Evolutionary conservation across 2,797 vertebrate species (phyloP).

Genomic region (Phalanger gymnotis): DNA sequence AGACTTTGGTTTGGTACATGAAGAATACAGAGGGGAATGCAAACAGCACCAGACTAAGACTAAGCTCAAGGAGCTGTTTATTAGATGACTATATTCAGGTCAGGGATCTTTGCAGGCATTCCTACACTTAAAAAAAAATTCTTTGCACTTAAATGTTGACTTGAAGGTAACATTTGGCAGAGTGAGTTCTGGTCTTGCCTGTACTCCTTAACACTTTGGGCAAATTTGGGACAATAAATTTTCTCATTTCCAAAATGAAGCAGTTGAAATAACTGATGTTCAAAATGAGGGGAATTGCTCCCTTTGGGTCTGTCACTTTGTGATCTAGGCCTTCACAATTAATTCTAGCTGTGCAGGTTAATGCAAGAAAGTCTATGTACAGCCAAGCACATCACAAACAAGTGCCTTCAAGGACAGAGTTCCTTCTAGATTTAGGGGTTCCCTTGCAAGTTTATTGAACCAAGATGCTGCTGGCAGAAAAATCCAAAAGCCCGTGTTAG

Average conservation of each 20-base stretch:
- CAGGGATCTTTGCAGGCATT: background rate
- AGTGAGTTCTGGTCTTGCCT: background rate
- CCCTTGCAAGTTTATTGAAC: background rate
- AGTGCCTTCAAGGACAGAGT: background rate
- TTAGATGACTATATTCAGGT: background rate
- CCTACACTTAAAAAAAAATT: background rate
- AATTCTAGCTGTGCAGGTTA: background rate
- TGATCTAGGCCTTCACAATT: background rate
- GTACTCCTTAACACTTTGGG: background rate
- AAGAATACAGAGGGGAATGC: background rate
- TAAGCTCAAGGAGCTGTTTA: background rate
- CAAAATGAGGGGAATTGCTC: background rate
- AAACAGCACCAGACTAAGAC: background rate
- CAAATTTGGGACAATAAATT: background rate
- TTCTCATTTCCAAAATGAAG: background rate
- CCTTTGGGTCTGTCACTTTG: background rate
- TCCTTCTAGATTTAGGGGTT: background rate
- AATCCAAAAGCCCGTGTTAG: background rate
- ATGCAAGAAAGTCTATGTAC: background rate
- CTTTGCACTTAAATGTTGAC: too few relatives aligned
- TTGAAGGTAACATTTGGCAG: background rate
- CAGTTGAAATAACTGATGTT: background rate
- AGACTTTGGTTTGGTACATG: background rate
- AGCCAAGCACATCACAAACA: background rate
- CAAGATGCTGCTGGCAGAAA: background rate